Evolutionary conservation across 2,797 vertebrate species (phyloP).

Genomic region (Aeoliscus strigatus): DNA sequence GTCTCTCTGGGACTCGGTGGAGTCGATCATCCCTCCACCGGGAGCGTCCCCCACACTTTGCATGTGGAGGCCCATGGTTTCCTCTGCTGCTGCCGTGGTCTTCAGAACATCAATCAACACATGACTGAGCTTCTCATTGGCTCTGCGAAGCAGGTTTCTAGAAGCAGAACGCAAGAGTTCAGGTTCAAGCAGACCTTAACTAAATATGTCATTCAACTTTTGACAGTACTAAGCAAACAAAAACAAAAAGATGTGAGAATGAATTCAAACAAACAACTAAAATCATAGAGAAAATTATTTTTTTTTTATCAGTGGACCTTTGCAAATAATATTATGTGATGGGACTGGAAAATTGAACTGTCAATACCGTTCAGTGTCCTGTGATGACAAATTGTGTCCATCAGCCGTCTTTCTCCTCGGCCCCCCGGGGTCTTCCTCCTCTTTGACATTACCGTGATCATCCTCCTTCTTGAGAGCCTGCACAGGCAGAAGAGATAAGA

Average conservation of each 20-base stretch:
- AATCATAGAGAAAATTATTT: no score
- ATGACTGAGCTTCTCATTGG: conserved; percentile 84
- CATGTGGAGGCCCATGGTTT: conserved; percentile 87
- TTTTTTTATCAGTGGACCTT: no score
- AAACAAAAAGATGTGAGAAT: not conserved
- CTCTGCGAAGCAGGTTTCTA: conserved; percentile 76
- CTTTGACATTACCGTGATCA: conserved; percentile 28
- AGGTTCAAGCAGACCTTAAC: not conserved
- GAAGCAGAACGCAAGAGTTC: not conserved
- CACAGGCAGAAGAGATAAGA: conserved; percentile 85
- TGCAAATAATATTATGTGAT: not conserved
- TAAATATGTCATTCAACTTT: no score
- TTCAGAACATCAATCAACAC: conserved; percentile 88
- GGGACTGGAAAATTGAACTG: not conserved
- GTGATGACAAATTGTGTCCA: conserved; percentile 29
- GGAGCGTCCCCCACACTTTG: conserved; percentile 77
- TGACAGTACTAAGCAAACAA: not conserved
- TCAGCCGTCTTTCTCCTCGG: conserved; percentile 30
- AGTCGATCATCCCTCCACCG: conserved; percentile 49
- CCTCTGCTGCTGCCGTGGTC: conserved; percentile 87
- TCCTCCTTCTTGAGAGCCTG: conserved; percentile 72
- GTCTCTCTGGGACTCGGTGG: conserved; percentile 38
- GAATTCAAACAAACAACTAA: not conserved
- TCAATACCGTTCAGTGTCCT: conserved; percentile 81
- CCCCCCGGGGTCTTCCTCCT: conserved; percentile 45